Conservation (phyloP, 2,797 vertebrate species). For the Onychomys arenicola region DNA sequence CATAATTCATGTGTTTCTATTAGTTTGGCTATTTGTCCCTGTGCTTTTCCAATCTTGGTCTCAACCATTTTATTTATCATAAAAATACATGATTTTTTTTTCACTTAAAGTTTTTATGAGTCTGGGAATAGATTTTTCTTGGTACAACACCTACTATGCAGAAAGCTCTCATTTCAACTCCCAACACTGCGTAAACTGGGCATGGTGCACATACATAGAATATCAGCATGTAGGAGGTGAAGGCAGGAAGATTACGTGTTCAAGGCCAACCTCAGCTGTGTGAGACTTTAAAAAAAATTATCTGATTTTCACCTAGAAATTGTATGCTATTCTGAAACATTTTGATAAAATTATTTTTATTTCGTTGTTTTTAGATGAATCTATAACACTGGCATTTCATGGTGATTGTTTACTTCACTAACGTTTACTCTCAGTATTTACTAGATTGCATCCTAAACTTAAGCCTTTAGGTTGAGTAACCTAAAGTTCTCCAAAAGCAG, state of each 20-base stretch:
- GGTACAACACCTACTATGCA: not conserved
- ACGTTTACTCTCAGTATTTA: not conserved
- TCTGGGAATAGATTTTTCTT: not conserved
- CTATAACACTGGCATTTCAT: not conserved
- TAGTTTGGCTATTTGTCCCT: too few relatives aligned
- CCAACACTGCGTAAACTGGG: not conserved
- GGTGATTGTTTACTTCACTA: conserved; percentile 15
- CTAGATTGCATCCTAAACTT: conserved; percentile 31
- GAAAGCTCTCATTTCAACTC: not conserved
- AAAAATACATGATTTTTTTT: conserved; percentile 14
- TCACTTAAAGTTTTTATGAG: not conserved
- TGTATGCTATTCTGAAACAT: not conserved
- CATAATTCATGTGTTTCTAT: too few relatives aligned
- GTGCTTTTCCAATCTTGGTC: too few relatives aligned
- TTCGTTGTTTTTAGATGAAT: not conserved
- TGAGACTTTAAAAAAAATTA: not conserved
- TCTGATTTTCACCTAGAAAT: not conserved
- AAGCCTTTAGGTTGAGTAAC: not conserved
- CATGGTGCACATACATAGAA: not conserved
- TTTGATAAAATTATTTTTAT: not conserved
- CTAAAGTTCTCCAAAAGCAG: not conserved
- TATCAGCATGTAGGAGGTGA: not conserved
- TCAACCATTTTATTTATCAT: conserved; percentile 31
- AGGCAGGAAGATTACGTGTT: not conserved
- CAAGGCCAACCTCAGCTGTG: not conserved